Percentiles rank a stretch among this genome's conserved stretches.
Evolutionary conservation across 2,113 vertebrate species (phyloP).

Genomic region (Cheilinus undulatus): DNA sequence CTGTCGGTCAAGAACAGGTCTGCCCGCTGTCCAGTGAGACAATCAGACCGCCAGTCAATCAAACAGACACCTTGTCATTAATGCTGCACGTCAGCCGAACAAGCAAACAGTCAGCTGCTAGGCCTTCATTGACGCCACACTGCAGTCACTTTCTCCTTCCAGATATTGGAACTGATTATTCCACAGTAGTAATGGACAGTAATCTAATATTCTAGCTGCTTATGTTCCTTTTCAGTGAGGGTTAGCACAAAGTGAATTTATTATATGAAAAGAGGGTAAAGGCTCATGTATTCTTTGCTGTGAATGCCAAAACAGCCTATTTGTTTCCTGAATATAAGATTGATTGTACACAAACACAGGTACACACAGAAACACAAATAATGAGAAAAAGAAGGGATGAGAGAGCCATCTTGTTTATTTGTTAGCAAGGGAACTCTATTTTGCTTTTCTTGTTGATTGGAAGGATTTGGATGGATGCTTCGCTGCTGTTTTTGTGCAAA

Average conservation of each 20-base stretch:
- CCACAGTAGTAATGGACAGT: neutral
- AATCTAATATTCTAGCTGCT: neutral
- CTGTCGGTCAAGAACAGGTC: slow-evolving; percentile 28
- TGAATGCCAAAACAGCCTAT: neutral
- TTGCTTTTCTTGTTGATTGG: slow-evolving; percentile 58
- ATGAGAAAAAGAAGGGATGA: slow-evolving; percentile 27
- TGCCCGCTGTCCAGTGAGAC: slow-evolving; percentile 12
- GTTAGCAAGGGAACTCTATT: slow-evolving; percentile 28
- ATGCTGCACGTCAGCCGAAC: slow-evolving; percentile 29
- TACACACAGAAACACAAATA: slow-evolving; percentile 14
- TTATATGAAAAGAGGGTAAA: neutral
- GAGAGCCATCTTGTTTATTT: slow-evolving; percentile 36
- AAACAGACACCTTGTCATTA: slow-evolving; percentile 57
- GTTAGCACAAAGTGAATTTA: neutral
- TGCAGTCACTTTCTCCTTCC: slow-evolving; percentile 11
- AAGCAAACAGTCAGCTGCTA: slow-evolving; percentile 31
- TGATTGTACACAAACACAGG: slow-evolving; percentile 8
- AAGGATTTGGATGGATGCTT: slow-evolving; percentile 55
- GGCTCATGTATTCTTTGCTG: neutral
- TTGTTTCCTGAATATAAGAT: slow-evolving; percentile 23
- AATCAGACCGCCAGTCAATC: slow-evolving; percentile 49
- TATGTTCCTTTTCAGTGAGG: neutral
- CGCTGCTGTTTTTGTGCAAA: slow-evolving; percentile 24
- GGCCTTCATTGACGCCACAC: slow-evolving; percentile 4
- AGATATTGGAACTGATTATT: slow-evolving; percentile 4